Base-by-base conservation (phyloP, 2,113 vertebrate genomes). In the Chitala chitala region DNA sequence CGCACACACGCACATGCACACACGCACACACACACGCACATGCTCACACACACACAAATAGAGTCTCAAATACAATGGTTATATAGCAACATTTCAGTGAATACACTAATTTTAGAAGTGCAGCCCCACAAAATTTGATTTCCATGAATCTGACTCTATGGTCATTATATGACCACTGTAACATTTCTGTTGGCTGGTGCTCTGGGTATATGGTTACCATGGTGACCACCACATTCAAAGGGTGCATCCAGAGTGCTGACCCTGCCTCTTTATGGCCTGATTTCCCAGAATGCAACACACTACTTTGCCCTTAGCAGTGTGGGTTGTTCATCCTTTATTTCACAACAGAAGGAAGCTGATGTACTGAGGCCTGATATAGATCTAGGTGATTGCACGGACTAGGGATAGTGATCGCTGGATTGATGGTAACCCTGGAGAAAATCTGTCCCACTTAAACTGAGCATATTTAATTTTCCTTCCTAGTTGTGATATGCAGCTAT, bases 371-470 rank as follows among this genome's bases (percentile, higher is more conserved):
- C 22, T 72, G 29, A 31, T 33, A 55, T 71, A 40, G 10, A 72
- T 58, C 36, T 33, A 44, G 70, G 36, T 1, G 54, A 51, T 3
- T 9, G 29, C 4, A 20, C 20, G 50, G 48, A 17, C 24, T 51
- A 29, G 68, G 46, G 10, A 44, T 10, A 5, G 61, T 15, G 6
- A 2, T 17, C 46, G n/a, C 50, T 13, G 31, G 7, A 26, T 46
- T 48, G 54, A 9, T 17, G 38, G 71, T 17, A 42, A 10, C 54
- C 24, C 55, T 40, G 54, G 40, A 38, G 40, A 20, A 36, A 44
- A 50, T 61, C 22, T 61, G 71, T 61, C 71, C 71, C 40, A 46
- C 44, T 59, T 61, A 42, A 66, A 59, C 24, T 46, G 53, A 31
- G 22, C 29, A 55, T 20, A 24, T 29, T 48, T 44, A 33, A 38